A percentile compares a stretch with the other conserved stretches of the same genome.
phyloP scores from a whole-genome alignment of 2,797 vertebrate genomes.

The Bufotes viridis region DNA sequence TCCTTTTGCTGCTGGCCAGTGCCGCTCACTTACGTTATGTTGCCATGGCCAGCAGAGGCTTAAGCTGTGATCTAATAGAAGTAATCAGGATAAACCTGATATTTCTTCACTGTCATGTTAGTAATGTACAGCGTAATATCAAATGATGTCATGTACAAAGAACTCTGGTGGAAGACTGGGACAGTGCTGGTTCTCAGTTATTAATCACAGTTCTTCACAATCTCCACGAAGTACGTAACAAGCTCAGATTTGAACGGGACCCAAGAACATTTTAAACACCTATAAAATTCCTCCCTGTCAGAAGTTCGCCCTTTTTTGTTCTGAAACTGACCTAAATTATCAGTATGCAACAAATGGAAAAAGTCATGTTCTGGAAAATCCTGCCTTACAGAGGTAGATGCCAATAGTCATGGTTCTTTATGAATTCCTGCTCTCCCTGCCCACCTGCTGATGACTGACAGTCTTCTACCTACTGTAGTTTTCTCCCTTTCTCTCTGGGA shows the following conservation, averaged over 20 bases:
- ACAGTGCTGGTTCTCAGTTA: background rate
- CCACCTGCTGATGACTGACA: too few species aligned
- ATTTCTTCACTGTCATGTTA: background rate
- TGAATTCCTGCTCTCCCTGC: too few species aligned
- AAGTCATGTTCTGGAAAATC: background rate
- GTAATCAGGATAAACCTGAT: background rate
- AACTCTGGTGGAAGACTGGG: background rate
- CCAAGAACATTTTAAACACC: conserved; percentile 39
- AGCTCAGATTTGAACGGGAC: conserved; percentile 18
- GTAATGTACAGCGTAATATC: background rate
- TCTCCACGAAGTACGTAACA: background rate
- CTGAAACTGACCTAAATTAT: conserved; percentile 9
- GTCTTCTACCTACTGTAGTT: too few species aligned
- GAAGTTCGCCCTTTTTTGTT: conserved; percentile 33
- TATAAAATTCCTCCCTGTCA: conserved; percentile 18
- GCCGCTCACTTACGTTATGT: background rate
- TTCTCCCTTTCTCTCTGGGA: too few species aligned
- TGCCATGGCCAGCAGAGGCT: background rate
- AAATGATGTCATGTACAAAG: background rate
- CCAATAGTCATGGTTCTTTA: too few species aligned
- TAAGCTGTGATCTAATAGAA: background rate
- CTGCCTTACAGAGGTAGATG: background rate
- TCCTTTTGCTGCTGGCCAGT: background rate
- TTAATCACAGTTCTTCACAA: conserved; percentile 18
- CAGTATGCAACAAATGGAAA: background rate